Evolutionary conservation across 2,888 invertebrate species (phyloP).

Genomic region (Metopia argyrocephala): DNA sequence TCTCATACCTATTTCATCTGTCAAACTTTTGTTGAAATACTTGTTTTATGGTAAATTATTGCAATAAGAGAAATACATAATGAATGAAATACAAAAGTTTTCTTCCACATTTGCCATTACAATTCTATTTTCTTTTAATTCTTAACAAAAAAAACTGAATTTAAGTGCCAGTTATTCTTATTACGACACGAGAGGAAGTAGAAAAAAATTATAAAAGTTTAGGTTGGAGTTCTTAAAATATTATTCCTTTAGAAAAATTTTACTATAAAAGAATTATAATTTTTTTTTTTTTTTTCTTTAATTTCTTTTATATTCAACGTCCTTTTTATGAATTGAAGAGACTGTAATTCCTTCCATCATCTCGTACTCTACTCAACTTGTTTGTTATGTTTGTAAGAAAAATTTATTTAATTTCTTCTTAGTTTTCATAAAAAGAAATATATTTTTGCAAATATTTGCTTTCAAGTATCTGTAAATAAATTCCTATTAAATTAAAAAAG

Average conservation of each 20-base stretch:
- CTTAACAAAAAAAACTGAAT: slow-evolving; percentile 38
- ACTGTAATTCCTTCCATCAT: too few relatives aligned
- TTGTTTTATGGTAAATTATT: slow-evolving; percentile 40
- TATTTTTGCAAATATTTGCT: slow-evolving; percentile 20
- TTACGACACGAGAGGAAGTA: background rate
- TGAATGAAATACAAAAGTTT: background rate
- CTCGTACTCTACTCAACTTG: background rate
- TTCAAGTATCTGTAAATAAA: slow-evolving; percentile 18
- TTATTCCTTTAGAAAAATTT: slow-evolving; percentile 17
- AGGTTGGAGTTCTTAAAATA: background rate
- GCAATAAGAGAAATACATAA: background rate
- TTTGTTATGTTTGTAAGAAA: background rate
- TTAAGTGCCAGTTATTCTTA: slow-evolving; percentile 25
- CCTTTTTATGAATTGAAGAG: background rate
- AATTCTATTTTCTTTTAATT: slow-evolving; percentile 17
- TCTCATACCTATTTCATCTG: slow-evolving; percentile 2
- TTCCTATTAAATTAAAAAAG: background rate
- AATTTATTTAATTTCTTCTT: background rate
- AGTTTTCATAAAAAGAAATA: background rate
- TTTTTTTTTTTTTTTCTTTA: background rate
- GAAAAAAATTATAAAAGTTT: background rate
- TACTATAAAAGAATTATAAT: background rate
- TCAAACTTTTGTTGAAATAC: slow-evolving; percentile 35
- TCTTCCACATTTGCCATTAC: background rate
- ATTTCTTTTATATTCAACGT: background rate